Evolutionary conservation across 2,113 vertebrate genomes (phyloP), one percentile per base, ranked within the genome.

Genomic region (Amia ocellicauda): DNA sequence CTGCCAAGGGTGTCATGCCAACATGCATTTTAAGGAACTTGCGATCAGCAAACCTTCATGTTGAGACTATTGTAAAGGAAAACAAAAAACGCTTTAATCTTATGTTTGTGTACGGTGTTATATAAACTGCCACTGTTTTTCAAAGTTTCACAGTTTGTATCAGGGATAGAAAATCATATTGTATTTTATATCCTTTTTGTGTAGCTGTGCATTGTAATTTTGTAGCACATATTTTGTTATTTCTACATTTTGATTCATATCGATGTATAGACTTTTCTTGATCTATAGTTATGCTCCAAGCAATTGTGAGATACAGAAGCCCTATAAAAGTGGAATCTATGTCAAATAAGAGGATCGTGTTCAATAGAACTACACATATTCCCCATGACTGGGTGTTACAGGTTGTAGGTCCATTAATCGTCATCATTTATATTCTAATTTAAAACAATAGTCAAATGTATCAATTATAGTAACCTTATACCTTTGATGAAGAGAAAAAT

Each of bases 1-100:
- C 63, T 74, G 71, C 67, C 67, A 68, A 67, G 50, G 19, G 60
- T 62, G 28, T 43, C 29, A 52, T 58, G 60, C 60, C 63, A 19
- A 69, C 26, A 57, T 29, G 31, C 45, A 11, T 59, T 54, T 65
- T 55, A 45, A 64, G 29, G 52, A 45, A 50, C 55, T 62, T 54
- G 59, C 28, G 41, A 20, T 9, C n/a, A 23, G 60, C 27, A 57
- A 19, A 61, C 28, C 22, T 9, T 60, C 58, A 7, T 7, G 20
- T 59, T 11, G 36, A 43, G 11, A 43, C 31, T 24, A 8, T 23
- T 60, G 23, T 40, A 36, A 23, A 23, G 31, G 40, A 41, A 2
- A 43, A 60, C 40, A 51, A 22, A 14, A 19, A 41, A 8, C 1
- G 1, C 49, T 52, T 50, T 51, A 7, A 7, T 23, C 42, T 45